Conservation (phyloP, 2,113 vertebrate species). For the Raja brachyura region DNA sequence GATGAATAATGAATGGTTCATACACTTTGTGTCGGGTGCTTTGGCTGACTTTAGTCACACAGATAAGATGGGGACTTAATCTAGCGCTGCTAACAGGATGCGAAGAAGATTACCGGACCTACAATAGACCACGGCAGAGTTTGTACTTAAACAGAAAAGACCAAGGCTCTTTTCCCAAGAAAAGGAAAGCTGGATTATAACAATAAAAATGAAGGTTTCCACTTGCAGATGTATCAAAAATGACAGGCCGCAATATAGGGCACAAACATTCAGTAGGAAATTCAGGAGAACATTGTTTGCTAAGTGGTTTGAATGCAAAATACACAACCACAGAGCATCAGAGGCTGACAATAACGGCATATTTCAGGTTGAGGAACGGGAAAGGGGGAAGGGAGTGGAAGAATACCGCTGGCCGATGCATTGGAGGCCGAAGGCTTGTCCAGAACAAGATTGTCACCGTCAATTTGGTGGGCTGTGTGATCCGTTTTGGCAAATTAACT, state of each 20-base stretch:
- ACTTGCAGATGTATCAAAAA: background rate
- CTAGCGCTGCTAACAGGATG: background rate
- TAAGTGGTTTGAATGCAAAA: background rate
- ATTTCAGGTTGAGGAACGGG: background rate
- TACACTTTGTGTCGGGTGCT: background rate
- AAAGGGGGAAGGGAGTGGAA: background rate
- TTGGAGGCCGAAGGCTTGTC: too few species aligned
- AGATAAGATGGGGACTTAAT: background rate
- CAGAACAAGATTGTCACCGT: too few species aligned
- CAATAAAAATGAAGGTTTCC: background rate
- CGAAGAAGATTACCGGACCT: background rate
- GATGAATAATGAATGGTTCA: background rate
- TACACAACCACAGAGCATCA: background rate
- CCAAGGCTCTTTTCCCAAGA: too few species aligned
- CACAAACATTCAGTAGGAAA: background rate
- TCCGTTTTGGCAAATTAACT: too few species aligned
- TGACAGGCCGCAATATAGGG: background rate
- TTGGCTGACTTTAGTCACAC: background rate
- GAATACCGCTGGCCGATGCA: background rate
- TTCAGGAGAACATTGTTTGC: background rate
- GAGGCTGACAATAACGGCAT: background rate
- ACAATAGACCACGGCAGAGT: background rate
- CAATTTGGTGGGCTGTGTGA: too few species aligned
- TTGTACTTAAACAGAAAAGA: too few species aligned
- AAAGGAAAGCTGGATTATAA: too few species aligned